Evolutionary conservation across 2,113 vertebrate species (phyloP).

Genomic region (Zootoca vivipara): DNA sequence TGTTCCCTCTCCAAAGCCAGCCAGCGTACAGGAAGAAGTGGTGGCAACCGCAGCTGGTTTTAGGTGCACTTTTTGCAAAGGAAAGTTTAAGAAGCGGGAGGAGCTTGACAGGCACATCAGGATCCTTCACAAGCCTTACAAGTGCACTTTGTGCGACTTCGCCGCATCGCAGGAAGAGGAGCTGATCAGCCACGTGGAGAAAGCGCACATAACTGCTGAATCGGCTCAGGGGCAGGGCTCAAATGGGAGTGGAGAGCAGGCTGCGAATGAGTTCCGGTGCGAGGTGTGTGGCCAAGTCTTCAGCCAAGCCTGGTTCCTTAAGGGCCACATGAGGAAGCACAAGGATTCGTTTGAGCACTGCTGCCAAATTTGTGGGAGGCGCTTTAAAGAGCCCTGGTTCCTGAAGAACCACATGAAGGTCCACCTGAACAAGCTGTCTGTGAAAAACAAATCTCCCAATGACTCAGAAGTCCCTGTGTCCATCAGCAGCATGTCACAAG

Average conservation of each 20-base stretch:
- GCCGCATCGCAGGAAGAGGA: conserved; percentile 97
- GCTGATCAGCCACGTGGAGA: conserved; percentile 96
- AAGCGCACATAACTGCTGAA: conserved; percentile 97
- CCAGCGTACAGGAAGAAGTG: conserved; percentile 85
- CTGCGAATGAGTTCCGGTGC: conserved; percentile 92
- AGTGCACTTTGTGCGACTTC: conserved; percentile 97
- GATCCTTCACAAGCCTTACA: conserved; percentile 99
- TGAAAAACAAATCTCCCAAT: conserved; percentile 90
- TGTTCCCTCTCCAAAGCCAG: conserved; percentile 89
- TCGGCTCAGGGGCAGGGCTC: conserved; percentile 88
- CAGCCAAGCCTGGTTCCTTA: conserved; percentile 99
- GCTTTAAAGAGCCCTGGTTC: conserved; percentile 99
- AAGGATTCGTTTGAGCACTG: conserved; percentile 99
- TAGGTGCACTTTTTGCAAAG: conserved; percentile 98
- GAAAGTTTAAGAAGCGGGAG: conserved; percentile 98
- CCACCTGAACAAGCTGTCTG: conserved; percentile 96
- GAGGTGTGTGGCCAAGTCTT: conserved; percentile 97
- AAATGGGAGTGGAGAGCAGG: conserved; percentile 81
- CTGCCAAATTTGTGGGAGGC: conserved; percentile 97
- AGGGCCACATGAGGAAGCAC: conserved; percentile 99
- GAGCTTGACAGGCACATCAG: conserved; percentile 96
- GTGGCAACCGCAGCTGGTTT: conserved; percentile 86
- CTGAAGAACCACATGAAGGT: conserved; percentile 99
- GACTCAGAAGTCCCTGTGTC: conserved; percentile 81
- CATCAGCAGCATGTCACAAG: conserved; percentile 90